Evolutionary conservation across 2,888 invertebrate species (phyloP).

Genomic region (Tuta absoluta): DNA sequence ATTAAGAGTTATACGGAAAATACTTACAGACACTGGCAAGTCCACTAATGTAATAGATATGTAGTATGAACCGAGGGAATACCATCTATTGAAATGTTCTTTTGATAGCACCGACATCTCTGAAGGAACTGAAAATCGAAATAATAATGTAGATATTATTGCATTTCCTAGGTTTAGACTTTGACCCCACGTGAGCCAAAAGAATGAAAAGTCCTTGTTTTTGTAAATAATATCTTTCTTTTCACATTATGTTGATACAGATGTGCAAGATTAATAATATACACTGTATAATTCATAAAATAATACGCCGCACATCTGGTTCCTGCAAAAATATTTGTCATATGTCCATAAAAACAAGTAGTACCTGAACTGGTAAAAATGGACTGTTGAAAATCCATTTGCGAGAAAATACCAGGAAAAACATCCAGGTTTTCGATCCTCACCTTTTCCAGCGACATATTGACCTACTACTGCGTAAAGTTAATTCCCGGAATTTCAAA

Average conservation of each 20-base stretch:
- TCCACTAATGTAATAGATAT: conserved; percentile 88
- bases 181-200: too few species aligned
- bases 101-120: conserved; percentile 91
- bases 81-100: conserved; percentile 95
- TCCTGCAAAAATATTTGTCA: neutral
- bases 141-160: neutral
- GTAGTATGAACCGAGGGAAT: conserved; percentile 91
- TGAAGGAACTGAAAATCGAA: conserved; percentile 82
- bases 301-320: neutral
- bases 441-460: too few species aligned
- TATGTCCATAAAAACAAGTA: neutral
- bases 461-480: too few species aligned
- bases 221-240: neutral
- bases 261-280: neutral
- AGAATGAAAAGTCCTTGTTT: neutral
- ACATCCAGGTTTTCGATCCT: too few species aligned
- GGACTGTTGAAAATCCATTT: too few species aligned
- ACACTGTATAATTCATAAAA: neutral
- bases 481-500: too few species aligned
- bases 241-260: neutral
- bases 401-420: too few species aligned
- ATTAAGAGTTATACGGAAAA: neutral
- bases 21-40: conserved; percentile 87
- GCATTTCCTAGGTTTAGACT: too few species aligned
- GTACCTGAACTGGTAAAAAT: neutral